phyloP scores from a whole-genome alignment of 1,140 invertebrate genomes.

The Sycophila sp. region DNA sequence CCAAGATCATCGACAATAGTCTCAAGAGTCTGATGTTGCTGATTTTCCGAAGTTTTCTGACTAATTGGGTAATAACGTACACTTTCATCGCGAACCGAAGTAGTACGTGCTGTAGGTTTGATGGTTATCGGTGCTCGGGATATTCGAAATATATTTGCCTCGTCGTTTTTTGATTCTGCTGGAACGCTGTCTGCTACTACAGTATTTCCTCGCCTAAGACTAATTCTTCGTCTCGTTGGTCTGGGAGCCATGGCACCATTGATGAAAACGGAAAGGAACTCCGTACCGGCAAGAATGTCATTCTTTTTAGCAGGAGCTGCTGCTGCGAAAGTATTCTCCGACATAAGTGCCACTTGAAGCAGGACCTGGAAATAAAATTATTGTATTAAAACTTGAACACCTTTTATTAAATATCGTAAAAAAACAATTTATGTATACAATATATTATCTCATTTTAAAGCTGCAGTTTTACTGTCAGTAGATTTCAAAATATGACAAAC shows the following conservation, averaged over 20 bases:
- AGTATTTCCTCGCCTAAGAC: constrained; percentile 49
- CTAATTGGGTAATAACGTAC: constrained; percentile 58
- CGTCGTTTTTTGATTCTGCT: constrained; percentile 57
- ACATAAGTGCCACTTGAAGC: constrained; percentile 55
- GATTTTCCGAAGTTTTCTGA: constrained; percentile 54
- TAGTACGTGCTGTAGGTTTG: constrained; percentile 44
- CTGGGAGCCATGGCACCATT: constrained; percentile 62
- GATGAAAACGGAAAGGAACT: constrained; percentile 70
- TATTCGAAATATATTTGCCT: constrained; percentile 61
- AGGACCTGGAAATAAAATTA: constrained; percentile 54
- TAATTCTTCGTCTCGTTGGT: constrained; percentile 51
- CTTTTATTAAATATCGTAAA: too few relatives aligned
- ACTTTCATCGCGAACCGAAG: constrained; percentile 40
- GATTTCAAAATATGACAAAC: too few relatives aligned
- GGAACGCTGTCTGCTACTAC: constrained; percentile 51
- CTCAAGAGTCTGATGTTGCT: constrained; percentile 50
- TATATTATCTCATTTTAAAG: too few relatives aligned
- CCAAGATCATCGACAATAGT: constrained; percentile 52
- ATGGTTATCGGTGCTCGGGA: constrained; percentile 51
- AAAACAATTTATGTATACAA: too few relatives aligned
- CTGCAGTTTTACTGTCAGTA: too few relatives aligned
- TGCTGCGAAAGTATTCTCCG: constrained; percentile 48
- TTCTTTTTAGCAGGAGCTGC: constrained; percentile 52
- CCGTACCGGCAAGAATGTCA: constrained; percentile 68
- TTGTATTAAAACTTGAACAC: too few relatives aligned